Base-by-base conservation (phyloP, 2,888 invertebrate genomes). In the Corbicula japonica region DNA sequence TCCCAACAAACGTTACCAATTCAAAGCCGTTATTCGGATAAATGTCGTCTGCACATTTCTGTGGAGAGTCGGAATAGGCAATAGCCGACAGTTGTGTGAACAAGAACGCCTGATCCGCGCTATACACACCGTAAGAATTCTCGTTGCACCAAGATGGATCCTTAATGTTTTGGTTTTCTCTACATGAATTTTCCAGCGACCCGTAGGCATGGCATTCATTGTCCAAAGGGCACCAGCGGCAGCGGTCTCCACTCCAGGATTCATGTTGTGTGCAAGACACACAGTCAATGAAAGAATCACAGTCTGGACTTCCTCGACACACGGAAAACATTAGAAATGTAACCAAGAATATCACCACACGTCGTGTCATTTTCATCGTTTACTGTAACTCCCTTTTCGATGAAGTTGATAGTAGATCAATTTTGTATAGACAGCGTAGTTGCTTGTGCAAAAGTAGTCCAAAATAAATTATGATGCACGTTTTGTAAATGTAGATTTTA, bases 191-290 rank as follows among this genome's bases (percentile, higher is more conserved):
- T 1, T 26, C 21, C 5, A 35, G 32, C 0, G 63, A 73, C 10
- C 26, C 30, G 15, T 21, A 34, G 28, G 65, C 26, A 21, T 73
- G 73, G 28, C 73, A 73, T 52, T 18, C 8, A n/a, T 54, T 54
- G 15, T 52, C 46, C 18, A 73, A 35, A 5, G 73, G 65, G 28
- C 73, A 73, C 73, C 73, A 73, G 21, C 21, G 2, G 30, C 73
- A 73, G 30, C 8, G 8, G 21, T 26, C 23, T 12, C 18, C 18
- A 10, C 1, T 32, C 63, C 63, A 65, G 2, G 48, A 41, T 6
- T 10, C 26, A 23, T 46, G 4, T 21, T 28, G 34, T 8, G 73
- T 46, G 44, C 73, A 73, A 41, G 65, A 23, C 23, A 15, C 21
- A 21, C 73, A 73, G 10, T 41, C 44, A 2, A 5, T 21, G 15